Percentiles rank a stretch among this genome's conserved stretches.
Conservation (phyloP, 2,113 vertebrate genomes). For the Pelecanoides urinatrix region DNA sequence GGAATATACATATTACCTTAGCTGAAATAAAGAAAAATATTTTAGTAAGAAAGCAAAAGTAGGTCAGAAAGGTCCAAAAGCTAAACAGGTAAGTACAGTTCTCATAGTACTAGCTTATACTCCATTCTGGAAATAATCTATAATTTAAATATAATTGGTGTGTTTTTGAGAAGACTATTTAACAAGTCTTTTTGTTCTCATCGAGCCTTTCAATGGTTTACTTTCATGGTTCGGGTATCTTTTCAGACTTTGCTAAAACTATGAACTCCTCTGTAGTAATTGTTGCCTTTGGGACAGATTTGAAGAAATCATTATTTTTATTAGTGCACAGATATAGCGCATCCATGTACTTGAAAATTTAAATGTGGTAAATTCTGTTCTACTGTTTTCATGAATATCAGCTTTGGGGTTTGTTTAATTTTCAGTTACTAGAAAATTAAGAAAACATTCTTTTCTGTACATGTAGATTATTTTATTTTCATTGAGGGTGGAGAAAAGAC, state of each 20-base stretch:
- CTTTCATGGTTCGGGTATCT: background rate
- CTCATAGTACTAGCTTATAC: background rate
- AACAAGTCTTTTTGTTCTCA: background rate
- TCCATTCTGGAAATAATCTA: background rate
- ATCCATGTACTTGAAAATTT: background rate
- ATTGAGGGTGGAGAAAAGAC: background rate
- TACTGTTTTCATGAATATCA: background rate
- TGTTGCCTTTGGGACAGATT: background rate
- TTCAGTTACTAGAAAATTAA: background rate
- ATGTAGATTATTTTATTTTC: background rate
- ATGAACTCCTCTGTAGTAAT: background rate
- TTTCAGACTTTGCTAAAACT: background rate
- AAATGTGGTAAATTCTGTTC: background rate
- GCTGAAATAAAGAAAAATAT: slow-evolving; percentile 6
- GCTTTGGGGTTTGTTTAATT: background rate
- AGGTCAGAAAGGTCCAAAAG: slow-evolving; percentile 19
- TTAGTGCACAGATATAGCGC: background rate
- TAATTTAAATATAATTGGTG: background rate
- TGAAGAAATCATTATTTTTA: background rate
- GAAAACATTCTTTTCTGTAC: background rate
- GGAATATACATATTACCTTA: background rate
- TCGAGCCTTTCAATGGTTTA: background rate
- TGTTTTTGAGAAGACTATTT: background rate
- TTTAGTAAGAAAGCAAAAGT: slow-evolving; percentile 10
- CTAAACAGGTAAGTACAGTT: background rate